A percentile compares a stretch with the other conserved stretches of the same genome.
Conservation (phyloP, 2,888 invertebrate genomes). For the Clunio marinus region DNA sequence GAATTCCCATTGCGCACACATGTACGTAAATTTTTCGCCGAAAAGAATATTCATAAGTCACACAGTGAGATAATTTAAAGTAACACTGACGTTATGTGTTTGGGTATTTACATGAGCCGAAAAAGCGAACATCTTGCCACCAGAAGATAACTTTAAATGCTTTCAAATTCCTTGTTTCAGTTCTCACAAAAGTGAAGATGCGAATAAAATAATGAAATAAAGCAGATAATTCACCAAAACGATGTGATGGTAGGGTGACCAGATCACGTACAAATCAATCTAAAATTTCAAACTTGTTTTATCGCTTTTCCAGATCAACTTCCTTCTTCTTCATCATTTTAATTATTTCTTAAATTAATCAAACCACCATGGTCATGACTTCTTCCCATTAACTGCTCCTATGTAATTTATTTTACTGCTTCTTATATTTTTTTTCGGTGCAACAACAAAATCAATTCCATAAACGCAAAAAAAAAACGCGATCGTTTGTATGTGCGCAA, state of each 20-base stretch:
- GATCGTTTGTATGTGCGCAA: too few relatives aligned
- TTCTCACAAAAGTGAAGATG: conserved; percentile 7
- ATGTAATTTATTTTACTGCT: conserved; percentile 29
- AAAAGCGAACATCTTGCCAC: conserved; percentile 27
- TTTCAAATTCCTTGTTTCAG: neutral
- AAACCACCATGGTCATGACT: neutral
- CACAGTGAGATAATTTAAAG: conserved; percentile 13
- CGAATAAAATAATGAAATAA: conserved; percentile 33
- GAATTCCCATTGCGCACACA: neutral
- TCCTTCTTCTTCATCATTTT: too few relatives aligned
- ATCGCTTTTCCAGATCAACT: too few relatives aligned
- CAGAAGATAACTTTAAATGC: neutral
- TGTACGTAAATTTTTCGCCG: neutral
- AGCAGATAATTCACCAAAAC: conserved; percentile 32
- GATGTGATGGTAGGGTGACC: neutral
- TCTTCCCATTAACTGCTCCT: conserved; percentile 5
- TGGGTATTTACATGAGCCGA: neutral
- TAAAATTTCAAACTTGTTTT: too few relatives aligned
- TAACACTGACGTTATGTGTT: neutral
- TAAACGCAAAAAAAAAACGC: too few relatives aligned
- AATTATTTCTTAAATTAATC: neutral
- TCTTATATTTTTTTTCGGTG: neutral
- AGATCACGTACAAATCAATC: too few relatives aligned
- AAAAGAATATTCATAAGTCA: conserved; percentile 5
- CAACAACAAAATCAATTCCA: conserved; percentile 12